Evolutionary conservation across 2,797 vertebrate species (phyloP).

Genomic region (Pipistrellus pipistrellus): DNA sequence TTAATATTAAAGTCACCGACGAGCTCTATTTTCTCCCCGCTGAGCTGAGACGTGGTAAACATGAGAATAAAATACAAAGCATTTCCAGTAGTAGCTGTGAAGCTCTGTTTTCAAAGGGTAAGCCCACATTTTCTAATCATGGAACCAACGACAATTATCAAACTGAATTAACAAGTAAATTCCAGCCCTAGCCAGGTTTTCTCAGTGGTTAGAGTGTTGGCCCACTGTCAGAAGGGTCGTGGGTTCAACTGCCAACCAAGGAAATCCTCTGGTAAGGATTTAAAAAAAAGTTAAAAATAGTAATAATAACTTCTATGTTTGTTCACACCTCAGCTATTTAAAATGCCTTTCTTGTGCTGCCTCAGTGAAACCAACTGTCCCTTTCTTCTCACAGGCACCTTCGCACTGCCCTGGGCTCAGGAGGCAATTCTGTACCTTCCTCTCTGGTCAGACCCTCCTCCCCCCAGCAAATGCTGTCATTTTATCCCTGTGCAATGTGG

Average conservation of each 20-base stretch:
- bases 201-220: too few relatives aligned
- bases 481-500: background rate
- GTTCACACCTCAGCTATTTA: background rate
- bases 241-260: too few relatives aligned
- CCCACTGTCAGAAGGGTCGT: too few relatives aligned
- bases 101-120: slow-evolving; percentile 23
- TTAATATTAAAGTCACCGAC: slow-evolving; percentile 36
- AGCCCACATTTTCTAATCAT: background rate
- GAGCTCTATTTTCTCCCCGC: slow-evolving; percentile 43
- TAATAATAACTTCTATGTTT: too few relatives aligned
- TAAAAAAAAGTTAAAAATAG: too few relatives aligned
- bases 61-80: slow-evolving; percentile 1
- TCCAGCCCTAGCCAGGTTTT: background rate
- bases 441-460: background rate
- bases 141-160: slow-evolving; percentile 8
- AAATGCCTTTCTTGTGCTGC: background rate
- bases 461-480: background rate
- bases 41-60: slow-evolving; percentile 24
- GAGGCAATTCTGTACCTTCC: background rate
- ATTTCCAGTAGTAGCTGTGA: background rate
- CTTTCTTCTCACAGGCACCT: background rate
- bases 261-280: too few relatives aligned
- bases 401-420: background rate
- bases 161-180: slow-evolving; percentile 1
- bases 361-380: background rate